phyloP scores from a whole-genome alignment of 2,888 invertebrate genomes.

The Tinea pellionella region DNA sequence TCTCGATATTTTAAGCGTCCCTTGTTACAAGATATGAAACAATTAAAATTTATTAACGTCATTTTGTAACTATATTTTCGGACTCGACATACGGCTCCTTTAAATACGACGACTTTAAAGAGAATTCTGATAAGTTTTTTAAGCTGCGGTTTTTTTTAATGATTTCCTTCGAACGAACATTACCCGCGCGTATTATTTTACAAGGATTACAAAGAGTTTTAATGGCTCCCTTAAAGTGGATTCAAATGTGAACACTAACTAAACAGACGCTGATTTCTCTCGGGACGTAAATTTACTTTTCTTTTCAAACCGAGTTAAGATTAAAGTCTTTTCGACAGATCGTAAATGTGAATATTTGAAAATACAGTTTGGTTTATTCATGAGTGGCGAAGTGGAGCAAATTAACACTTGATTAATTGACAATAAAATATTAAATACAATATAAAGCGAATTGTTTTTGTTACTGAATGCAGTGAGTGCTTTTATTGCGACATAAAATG shows the following conservation, averaged over 20 bases:
- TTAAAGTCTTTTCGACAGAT: constrained; percentile 19
- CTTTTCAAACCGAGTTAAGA: constrained; percentile 9
- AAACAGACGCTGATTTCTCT: constrained; percentile 14
- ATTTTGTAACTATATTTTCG: constrained; percentile 9
- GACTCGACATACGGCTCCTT: not conserved
- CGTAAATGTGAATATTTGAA: constrained; percentile 17
- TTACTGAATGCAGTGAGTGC: constrained; percentile 19
- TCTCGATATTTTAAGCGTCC: not conserved
- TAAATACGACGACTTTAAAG: constrained; percentile 5
- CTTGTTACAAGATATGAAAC: not conserved
- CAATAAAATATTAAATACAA: constrained; percentile 44
- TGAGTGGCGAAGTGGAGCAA: constrained; percentile 29
- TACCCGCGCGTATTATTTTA: constrained; percentile 48
- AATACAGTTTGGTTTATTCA: constrained; percentile 31
- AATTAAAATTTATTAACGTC: constrained; percentile 9
- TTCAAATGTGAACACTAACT: constrained; percentile 2
- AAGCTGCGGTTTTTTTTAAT: constrained; percentile 44
- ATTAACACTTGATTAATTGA: constrained; percentile 43
- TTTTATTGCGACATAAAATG: constrained; percentile 52
- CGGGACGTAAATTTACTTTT: constrained; percentile 2
- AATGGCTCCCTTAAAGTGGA: constrained; percentile 27
- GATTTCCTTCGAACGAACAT: constrained; percentile 31
- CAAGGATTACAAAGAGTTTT: constrained; percentile 48
- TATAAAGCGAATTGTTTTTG: constrained; percentile 36
- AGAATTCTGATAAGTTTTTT: not conserved